phyloP scores from a whole-genome alignment of 2,888 invertebrate species.

The Drosophila emarginata region DNA sequence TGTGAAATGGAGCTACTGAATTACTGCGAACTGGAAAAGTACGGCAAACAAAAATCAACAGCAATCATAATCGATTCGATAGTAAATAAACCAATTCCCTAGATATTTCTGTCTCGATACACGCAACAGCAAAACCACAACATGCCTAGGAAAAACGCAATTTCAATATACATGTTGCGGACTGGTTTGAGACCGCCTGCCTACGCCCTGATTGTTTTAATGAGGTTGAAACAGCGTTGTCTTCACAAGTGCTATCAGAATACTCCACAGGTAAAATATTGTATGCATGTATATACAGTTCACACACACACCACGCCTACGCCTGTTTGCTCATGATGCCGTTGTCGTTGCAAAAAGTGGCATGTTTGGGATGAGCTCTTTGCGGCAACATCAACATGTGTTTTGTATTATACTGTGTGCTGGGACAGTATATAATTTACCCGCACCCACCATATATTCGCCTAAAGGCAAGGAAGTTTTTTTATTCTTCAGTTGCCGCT shows the following conservation, averaged over 20 bases:
- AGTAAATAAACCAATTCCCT: conserved; percentile 22
- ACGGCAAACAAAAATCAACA: conserved; percentile 35
- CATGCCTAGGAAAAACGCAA: conserved; percentile 74
- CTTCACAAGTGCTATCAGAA: conserved; percentile 28
- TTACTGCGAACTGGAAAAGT: conserved; percentile 20
- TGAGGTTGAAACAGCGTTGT: conserved; percentile 28
- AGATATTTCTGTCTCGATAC: not conserved
- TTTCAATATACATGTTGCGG: conserved; percentile 75
- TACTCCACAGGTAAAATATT: not conserved
- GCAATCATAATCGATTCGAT: conserved; percentile 29
- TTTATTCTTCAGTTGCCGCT: not conserved
- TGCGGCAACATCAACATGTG: conserved; percentile 63
- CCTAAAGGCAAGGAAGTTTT: not conserved
- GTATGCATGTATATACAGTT: conserved; percentile 10
- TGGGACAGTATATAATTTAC: conserved; percentile 21
- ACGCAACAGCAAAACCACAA: conserved; percentile 45
- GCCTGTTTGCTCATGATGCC: conserved; percentile 29
- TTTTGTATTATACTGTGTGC: conserved; percentile 52
- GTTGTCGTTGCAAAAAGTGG: conserved; percentile 13
- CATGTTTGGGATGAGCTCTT: conserved; percentile 34
- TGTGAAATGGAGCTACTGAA: conserved; percentile 25
- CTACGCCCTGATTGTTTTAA: conserved; percentile 25
- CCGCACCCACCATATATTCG: conserved; percentile 13
- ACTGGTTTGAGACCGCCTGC: conserved; percentile 15
- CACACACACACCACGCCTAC: conserved; percentile 20